Evolutionary conservation across 2,888 invertebrate genomes (phyloP).

Genomic region (Epinotia bilunana): DNA sequence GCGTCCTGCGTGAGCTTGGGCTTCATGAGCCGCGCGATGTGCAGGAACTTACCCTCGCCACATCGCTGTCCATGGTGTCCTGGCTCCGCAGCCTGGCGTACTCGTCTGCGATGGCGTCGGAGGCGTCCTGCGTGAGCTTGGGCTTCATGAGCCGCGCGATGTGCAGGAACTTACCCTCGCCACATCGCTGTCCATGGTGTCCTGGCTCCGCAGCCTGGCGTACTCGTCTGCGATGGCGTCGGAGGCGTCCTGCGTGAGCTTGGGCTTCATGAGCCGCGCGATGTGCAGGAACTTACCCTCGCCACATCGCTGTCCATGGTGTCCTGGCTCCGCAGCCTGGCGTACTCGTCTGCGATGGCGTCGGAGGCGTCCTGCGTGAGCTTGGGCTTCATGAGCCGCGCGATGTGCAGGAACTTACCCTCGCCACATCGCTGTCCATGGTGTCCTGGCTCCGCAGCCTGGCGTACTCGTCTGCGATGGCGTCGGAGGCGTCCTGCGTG

Average conservation of each 20-base stretch:
- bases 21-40: not conserved
- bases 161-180: conserved; percentile 87
- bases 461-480: conserved; percentile 86
- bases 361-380: conserved; percentile 92
- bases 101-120: conserved; percentile 52
- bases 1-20: not conserved
- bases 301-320: conserved; percentile 93
- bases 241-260: not conserved
- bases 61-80: conserved; percentile 92
- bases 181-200: conserved; percentile 91
- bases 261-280: not conserved
- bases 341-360: conserved; percentile 89
- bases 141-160: no score
- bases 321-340: conserved; percentile 94
- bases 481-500: not conserved
- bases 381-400: no score
- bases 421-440: conserved; percentile 92
- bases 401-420: conserved; percentile 79
- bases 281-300: conserved; percentile 83
- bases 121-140: not conserved
- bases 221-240: conserved; percentile 84
- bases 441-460: conserved; percentile 91
- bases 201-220: conserved; percentile 90
- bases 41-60: conserved; percentile 88
- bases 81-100: conserved; percentile 92